Evolutionary conservation across 2,113 vertebrate species (phyloP).

Genomic region (Myiagra hebetior): DNA sequence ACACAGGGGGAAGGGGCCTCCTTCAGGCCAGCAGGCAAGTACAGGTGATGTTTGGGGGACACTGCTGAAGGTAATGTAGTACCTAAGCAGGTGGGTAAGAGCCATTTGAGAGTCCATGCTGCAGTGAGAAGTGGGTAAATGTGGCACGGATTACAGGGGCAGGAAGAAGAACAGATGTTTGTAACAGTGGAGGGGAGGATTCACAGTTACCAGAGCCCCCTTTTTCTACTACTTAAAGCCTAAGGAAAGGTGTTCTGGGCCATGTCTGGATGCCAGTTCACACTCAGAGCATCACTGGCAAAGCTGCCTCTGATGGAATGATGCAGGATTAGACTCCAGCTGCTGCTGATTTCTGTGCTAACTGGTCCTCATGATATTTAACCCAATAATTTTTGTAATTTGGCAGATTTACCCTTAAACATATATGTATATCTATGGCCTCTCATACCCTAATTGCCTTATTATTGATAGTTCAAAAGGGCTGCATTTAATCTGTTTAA

Average conservation of each 20-base stretch:
- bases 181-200: not conserved
- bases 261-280: accelerated
- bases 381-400: not conserved
- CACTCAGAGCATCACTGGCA: not conserved
- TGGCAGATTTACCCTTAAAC: not conserved
- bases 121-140: not conserved
- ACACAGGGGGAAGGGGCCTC: not conserved
- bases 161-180: not conserved
- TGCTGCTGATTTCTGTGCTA: not conserved
- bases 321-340: not conserved
- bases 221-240: not conserved
- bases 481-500: not conserved
- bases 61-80: not conserved
- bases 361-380: not conserved
- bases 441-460: not conserved
- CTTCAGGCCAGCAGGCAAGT: not conserved
- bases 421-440: accelerated
- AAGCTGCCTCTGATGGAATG: not conserved
- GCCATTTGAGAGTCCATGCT: not conserved
- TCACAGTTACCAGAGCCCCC: accelerated
- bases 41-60: not conserved
- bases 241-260: not conserved
- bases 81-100: too few species aligned
- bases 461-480: not conserved
- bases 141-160: not conserved